Conservation (phyloP, 2,888 invertebrate genomes). For the Dione vanillae region DNA sequence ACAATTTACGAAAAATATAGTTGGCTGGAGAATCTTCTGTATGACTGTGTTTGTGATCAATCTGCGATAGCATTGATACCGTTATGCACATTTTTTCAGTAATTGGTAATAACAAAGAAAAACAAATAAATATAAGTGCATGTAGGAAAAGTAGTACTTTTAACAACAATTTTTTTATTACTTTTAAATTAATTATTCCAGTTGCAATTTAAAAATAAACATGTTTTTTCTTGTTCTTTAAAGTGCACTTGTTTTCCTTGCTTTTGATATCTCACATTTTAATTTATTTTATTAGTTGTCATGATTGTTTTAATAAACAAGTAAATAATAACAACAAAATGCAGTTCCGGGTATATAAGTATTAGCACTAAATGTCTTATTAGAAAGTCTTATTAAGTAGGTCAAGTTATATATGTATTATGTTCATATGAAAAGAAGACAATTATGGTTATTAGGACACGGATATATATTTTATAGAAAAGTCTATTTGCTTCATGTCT, state of each 20-base stretch:
- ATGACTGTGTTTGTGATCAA: not conserved
- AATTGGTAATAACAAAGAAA: not conserved
- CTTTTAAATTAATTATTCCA: constrained; percentile 7
- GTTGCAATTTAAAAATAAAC: constrained; percentile 6
- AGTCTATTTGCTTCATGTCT: not conserved
- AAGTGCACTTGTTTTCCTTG: constrained; percentile 40
- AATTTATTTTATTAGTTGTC: constrained; percentile 15
- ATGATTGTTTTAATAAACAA: constrained; percentile 17
- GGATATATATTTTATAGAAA: not conserved
- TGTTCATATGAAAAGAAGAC: constrained; percentile 10
- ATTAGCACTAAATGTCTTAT: constrained; percentile 21
- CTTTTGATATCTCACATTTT: constrained; percentile 25
- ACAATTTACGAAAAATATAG: constrained; percentile 38
- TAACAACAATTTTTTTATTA: not conserved
- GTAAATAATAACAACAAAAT: constrained; percentile 9
- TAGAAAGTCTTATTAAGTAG: constrained; percentile 16
- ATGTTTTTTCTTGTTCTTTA: constrained; percentile 26
- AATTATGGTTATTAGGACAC: not conserved
- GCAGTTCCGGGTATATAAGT: constrained; percentile 18
- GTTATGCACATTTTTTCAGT: not conserved
- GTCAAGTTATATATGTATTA: constrained; percentile 13
- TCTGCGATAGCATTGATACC: not conserved
- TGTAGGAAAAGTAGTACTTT: not conserved
- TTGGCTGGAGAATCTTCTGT: constrained; percentile 20
- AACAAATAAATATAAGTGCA: not conserved